Conservation (phyloP, 2,888 invertebrate genomes). For the Lordiphosa fenestrarum region DNA sequence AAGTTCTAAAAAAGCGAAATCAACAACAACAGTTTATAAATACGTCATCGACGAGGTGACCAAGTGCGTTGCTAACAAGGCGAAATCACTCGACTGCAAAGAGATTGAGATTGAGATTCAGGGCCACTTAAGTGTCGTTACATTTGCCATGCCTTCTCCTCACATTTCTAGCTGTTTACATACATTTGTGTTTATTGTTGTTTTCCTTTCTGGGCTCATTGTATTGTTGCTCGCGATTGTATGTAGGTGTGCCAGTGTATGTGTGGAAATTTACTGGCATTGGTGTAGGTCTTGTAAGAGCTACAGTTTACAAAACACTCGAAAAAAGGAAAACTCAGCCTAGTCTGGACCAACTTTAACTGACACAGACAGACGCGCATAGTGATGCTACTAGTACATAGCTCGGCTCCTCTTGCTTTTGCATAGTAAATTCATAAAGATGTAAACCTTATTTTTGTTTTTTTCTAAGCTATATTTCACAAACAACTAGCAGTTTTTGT, state of each 20-base stretch:
- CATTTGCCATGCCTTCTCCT: constrained; percentile 19
- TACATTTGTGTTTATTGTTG: constrained; percentile 34
- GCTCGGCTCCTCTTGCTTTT: too few species aligned
- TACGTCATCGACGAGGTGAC: constrained; percentile 29
- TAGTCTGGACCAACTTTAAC: too few species aligned
- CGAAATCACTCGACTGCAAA: constrained; percentile 65
- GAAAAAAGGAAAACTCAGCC: too few species aligned
- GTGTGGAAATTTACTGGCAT: constrained; percentile 36
- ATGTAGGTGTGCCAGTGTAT: constrained; percentile 36
- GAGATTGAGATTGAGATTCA: constrained; percentile 64
- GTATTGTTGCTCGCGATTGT: constrained; percentile 23
- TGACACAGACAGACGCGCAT: too few species aligned
- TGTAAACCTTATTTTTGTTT: too few species aligned
- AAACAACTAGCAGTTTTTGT: too few species aligned
- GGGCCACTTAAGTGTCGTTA: constrained; percentile 61
- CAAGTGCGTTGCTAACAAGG: constrained; percentile 38
- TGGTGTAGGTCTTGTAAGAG: constrained; percentile 2
- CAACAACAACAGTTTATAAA: constrained; percentile 17
- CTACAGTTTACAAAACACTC: too few species aligned
- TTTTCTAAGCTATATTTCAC: too few species aligned
- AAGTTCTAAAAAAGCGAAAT: constrained; percentile 5
- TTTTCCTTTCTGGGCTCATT: constrained; percentile 22
- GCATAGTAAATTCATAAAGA: too few species aligned
- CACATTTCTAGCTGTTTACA: constrained; percentile 34
- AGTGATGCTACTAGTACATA: too few species aligned